Percentiles rank a stretch among this genome's conserved stretches.
Conservation (phyloP, 2,797 vertebrate species). For the Spinus pinus region DNA sequence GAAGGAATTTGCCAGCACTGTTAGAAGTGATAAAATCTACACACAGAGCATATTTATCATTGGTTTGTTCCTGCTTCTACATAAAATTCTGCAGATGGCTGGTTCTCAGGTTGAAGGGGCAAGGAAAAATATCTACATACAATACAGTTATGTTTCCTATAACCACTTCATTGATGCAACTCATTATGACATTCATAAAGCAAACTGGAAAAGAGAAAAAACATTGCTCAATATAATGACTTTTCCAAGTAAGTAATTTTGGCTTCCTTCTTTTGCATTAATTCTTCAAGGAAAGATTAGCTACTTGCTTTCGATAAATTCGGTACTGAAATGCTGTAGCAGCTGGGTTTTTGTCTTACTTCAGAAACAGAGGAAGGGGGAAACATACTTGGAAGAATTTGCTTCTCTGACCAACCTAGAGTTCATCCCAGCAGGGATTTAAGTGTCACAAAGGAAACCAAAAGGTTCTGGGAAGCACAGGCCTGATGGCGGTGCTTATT, state of each 20-base stretch:
- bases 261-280: background rate
- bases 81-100: background rate
- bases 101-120: background rate
- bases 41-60: background rate
- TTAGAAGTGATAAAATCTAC: background rate
- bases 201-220: background rate
- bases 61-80: background rate
- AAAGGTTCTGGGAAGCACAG: conserved; percentile 58
- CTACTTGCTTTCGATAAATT: background rate
- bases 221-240: background rate
- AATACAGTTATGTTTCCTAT: background rate
- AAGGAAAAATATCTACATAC: background rate
- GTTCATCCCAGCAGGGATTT: conserved; percentile 24
- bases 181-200: background rate
- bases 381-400: background rate
- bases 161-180: background rate
- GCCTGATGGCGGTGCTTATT: background rate
- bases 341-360: background rate
- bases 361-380: background rate
- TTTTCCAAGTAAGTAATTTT: background rate
- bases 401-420: background rate
- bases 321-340: background rate
- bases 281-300: background rate
- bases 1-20: background rate
- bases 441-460: conserved; percentile 7